phyloP scores from a whole-genome alignment of 2,797 vertebrate genomes.

The Dendrocincla tyrannina region DNA sequence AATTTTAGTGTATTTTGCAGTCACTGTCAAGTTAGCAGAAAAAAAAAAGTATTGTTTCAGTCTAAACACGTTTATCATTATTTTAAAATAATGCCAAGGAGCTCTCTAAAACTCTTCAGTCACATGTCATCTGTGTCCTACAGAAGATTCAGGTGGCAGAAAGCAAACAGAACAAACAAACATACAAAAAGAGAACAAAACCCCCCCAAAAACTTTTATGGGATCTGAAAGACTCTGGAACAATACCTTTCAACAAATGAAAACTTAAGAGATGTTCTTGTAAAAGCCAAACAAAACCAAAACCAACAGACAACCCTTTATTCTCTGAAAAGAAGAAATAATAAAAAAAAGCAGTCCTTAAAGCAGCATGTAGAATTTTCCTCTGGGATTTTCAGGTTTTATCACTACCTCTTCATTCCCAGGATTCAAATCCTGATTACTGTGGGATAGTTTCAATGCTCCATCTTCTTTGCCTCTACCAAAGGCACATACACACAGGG shows the following conservation, averaged over 20 bases:
- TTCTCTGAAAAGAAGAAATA: background rate
- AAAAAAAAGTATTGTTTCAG: conserved; percentile 4
- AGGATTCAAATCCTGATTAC: background rate
- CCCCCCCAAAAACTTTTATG: rapidly evolving
- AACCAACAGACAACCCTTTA: background rate
- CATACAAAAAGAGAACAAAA: background rate
- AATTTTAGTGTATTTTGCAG: background rate
- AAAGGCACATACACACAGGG: background rate
- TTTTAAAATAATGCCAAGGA: conserved; percentile 31
- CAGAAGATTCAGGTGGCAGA: background rate
- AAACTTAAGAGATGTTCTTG: background rate
- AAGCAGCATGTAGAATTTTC: rapidly evolving
- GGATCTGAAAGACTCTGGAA: background rate
- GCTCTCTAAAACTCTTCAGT: background rate
- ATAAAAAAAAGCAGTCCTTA: background rate
- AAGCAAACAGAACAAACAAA: background rate
- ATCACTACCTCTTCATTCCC: background rate
- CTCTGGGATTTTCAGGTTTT: background rate
- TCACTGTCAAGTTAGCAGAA: background rate
- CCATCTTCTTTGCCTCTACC: background rate
- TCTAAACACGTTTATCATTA: conserved; percentile 29
- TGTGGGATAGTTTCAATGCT: background rate
- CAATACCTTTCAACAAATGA: background rate
- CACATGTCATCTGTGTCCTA: background rate
- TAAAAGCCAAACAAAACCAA: background rate